Evolutionary conservation across 2,888 invertebrate genomes (phyloP), one percentile per base, ranked within the genome.

Genomic region (Imbricaverruca yamaguchii): DNA sequence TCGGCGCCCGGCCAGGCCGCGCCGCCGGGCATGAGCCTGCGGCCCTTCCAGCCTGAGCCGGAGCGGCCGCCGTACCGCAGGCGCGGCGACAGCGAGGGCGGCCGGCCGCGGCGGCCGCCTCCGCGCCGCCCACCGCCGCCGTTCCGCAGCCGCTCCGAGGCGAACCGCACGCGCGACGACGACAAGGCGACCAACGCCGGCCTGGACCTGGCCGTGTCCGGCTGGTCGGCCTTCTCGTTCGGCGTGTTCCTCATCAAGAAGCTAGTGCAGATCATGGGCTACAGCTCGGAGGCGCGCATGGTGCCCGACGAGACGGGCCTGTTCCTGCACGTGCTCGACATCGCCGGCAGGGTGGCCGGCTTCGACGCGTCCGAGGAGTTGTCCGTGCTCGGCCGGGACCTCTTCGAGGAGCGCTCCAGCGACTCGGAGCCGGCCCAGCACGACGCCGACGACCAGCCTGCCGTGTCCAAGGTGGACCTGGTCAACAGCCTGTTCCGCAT

Each of bases 201-300:
- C 7, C 74, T 74, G 18, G 74, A 74, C 53, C 74, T 74, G 74
- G 74, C 74, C 74, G 74, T 74, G 18, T 74, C 74, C 39, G 74
- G 74, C 74, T 74, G 74, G 74, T 74, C 74, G 53, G 74, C 74
- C 0, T 74, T 74, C 74, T 74, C 74, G 18, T 74, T 74, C 74
- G 74, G 74, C 53, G 53, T 74, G 53, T 74, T 74, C 53, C 39
- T 74, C 53, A n/a, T 74, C 18, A 74, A 53, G 74, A 74, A 74
- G 53, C 25, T 74, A 11, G 18, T 74, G 18, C 74, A 74, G 74
- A 74, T 74, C 39, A 74, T 74, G 74, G 74, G 74, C 18, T 74
- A 74, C 53, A 53, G 74, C 74, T 7, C 9, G 8, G 13, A 74
- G 74, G 12, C 74, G 53, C 74, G 74, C 53, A 53, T 53, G 74